Conservation (phyloP, 1,140 invertebrate genomes). For the Coenobita brevimanus region DNA sequence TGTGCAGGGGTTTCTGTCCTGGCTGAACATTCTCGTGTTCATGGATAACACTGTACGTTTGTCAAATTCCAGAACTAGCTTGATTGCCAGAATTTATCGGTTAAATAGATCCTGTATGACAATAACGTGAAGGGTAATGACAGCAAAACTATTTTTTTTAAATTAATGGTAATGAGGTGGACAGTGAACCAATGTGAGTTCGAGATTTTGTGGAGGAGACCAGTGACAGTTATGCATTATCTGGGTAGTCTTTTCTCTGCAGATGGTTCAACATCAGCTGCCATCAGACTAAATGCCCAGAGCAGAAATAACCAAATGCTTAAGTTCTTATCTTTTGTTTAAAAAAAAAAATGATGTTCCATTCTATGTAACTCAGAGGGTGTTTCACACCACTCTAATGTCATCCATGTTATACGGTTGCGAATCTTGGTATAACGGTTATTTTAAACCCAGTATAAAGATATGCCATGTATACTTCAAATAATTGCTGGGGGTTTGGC, state of each 20-base stretch:
- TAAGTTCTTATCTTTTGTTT: background rate
- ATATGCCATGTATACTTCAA: background rate
- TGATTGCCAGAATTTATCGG: background rate
- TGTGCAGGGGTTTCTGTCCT: background rate
- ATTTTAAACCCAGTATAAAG: background rate
- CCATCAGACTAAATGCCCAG: background rate
- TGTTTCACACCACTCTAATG: background rate
- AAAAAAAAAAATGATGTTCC: background rate
- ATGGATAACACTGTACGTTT: background rate
- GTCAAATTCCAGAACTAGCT: background rate
- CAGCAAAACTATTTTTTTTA: background rate
- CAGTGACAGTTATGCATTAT: conserved; percentile 3
- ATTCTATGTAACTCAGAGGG: background rate
- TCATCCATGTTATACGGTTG: background rate
- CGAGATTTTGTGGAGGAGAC: background rate
- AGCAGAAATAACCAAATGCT: background rate
- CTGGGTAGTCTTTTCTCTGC: conserved; percentile 20
- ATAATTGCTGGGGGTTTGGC: background rate
- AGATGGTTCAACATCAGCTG: conserved; percentile 14
- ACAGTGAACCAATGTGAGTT: background rate
- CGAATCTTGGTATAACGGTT: background rate
- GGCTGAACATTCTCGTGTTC: background rate
- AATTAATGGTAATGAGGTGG: conserved; percentile 1
- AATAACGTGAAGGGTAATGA: background rate
- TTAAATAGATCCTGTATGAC: background rate